Evolutionary conservation across 2,888 invertebrate species (phyloP).

Genomic region (Drosophila nigritarsus): DNA sequence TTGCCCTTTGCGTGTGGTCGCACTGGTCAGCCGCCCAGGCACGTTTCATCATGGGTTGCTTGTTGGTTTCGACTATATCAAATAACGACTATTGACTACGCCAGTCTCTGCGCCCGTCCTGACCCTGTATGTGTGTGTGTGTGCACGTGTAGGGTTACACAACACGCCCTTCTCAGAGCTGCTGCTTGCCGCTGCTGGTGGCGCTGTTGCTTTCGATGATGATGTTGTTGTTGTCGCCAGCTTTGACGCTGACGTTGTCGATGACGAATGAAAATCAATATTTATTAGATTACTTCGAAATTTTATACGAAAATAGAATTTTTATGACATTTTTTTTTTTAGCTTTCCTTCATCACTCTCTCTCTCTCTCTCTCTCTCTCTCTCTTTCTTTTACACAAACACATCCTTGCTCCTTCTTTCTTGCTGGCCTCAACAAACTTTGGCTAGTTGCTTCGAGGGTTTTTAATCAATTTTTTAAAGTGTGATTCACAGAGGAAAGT

Average conservation of each 20-base stretch:
- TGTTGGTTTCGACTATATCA: conserved; percentile 81
- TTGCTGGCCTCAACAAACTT: conserved; percentile 38
- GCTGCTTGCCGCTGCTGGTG: conserved; percentile 18
- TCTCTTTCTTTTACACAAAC: conserved; percentile 18
- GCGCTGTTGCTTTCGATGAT: conserved; percentile 48
- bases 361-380: conserved; percentile 16
- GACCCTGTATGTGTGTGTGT: conserved; percentile 43
- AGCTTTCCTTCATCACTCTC: conserved; percentile 18
- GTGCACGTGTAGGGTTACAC: conserved; percentile 76
- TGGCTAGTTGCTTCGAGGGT: conserved; percentile 48
- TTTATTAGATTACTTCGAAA: conserved; percentile 83
- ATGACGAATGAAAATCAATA: conserved; percentile 84
- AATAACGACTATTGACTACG: conserved; percentile 82
- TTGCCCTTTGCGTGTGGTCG: conserved; percentile 60
- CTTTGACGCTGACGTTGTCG: conserved; percentile 62
- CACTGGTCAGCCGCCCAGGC: conserved; percentile 79
- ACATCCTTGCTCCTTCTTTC: neutral
- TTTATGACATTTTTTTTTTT: conserved; percentile 68
- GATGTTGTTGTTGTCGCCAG: conserved; percentile 57
- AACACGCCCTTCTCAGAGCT: conserved; percentile 40
- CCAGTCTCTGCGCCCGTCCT: conserved; percentile 35
- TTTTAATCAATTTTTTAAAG: conserved; percentile 58
- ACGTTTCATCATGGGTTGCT: conserved; percentile 75
- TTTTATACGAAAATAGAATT: conserved; percentile 77
- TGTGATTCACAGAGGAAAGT: neutral